phyloP scores from a whole-genome alignment of 1,140 invertebrate species.

The Agrilus planipennis region DNA sequence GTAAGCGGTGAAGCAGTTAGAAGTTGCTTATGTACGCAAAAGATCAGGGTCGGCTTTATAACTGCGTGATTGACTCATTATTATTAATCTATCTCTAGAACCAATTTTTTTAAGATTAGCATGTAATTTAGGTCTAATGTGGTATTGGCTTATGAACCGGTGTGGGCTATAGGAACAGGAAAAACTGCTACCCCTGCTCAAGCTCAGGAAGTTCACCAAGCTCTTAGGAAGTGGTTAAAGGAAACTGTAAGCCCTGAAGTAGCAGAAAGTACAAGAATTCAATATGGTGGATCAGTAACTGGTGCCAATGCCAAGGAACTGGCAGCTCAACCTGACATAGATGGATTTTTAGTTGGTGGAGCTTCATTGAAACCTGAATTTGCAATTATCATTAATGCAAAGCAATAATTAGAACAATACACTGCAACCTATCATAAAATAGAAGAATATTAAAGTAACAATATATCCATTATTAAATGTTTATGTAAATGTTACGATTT shows the following conservation, averaged over 20 bases:
- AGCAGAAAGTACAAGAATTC: conserved; percentile 68
- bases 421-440: no score
- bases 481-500: no score
- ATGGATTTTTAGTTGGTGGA: conserved; percentile 97
- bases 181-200: conserved; percentile 94
- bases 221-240: conserved; percentile 73
- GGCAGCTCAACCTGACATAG: conserved; percentile 85
- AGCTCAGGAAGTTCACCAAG: conserved; percentile 78
- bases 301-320: conserved; percentile 84
- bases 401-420: no score
- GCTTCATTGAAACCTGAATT: conserved; percentile 98
- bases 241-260: conserved; percentile 72
- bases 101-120: no score
- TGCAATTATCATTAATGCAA: conserved; percentile 84
- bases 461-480: no score
- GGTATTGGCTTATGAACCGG: conserved; percentile 97
- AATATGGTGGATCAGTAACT: conserved; percentile 97
- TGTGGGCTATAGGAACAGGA: conserved; percentile 99
- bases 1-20: no score
- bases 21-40: no score
- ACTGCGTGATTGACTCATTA: no score
- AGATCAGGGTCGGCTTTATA: no score
- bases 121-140: conserved; percentile 65
- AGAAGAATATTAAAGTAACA: no score
- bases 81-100: no score